These are phyloP conservation scores for Pteropus alecto DNA, from an alignment of 2,113 vertebrate genomes.

Conservation along the genomic window DNA sequence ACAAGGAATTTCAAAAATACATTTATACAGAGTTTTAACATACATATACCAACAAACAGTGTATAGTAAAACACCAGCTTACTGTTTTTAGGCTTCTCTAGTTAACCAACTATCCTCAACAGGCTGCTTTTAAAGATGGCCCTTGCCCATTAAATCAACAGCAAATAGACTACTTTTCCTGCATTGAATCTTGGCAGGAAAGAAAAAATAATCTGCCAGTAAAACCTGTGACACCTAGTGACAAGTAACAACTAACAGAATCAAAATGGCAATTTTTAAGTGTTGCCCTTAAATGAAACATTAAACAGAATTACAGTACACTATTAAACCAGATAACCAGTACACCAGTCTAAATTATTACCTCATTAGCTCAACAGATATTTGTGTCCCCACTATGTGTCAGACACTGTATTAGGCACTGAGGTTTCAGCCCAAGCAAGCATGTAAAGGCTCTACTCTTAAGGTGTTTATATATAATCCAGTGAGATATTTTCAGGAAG, in stretches of 20 bases:
- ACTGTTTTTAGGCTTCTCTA: not conserved
- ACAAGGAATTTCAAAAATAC: not conserved
- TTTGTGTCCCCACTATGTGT: not conserved
- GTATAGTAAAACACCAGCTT: not conserved
- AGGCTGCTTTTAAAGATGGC: not conserved
- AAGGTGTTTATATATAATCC: not conserved
- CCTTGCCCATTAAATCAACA: slow-evolving; percentile 46
- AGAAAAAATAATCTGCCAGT: not conserved
- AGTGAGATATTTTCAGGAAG: not conserved
- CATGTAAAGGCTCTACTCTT: not conserved
- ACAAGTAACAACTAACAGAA: not conserved
- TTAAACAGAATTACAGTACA: not conserved
- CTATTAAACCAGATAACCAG: not conserved
- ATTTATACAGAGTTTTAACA: not conserved
- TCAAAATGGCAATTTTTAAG: not conserved
- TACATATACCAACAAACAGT: not conserved
- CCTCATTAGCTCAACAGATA: not conserved
- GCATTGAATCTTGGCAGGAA: not conserved
- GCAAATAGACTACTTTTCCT: not conserved
- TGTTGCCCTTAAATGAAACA: not conserved
- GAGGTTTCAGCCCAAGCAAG: not conserved
- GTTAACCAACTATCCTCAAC: not conserved
- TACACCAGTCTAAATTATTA: not conserved
- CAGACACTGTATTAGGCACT: not conserved
- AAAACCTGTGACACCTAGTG: not conserved